phyloP scores from a whole-genome alignment of 2,888 invertebrate genomes.

The Sesamia inferens region DNA sequence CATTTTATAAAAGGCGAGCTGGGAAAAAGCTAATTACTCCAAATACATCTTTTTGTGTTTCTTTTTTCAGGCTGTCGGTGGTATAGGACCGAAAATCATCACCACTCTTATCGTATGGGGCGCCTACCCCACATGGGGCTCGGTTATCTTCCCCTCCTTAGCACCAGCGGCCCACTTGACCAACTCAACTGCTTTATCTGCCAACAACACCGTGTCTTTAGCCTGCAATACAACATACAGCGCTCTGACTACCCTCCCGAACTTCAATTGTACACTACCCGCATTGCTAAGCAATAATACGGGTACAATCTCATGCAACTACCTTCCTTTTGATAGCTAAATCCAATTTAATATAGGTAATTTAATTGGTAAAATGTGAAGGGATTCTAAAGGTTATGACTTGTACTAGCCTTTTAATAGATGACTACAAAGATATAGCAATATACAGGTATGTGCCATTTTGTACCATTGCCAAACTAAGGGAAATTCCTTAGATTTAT shows the following conservation, averaged over 20 bases:
- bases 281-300: conserved; percentile 57
- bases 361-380: conserved; percentile 28
- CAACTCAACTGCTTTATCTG: conserved; percentile 5
- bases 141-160: conserved; percentile 89
- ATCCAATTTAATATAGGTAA: conserved; percentile 18
- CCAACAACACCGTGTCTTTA: conserved; percentile 62
- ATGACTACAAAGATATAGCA: conserved; percentile 17
- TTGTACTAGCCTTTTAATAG: conserved; percentile 21
- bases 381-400: conserved; percentile 23
- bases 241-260: conserved; percentile 50
- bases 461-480: conserved; percentile 34
- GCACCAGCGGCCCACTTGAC: neutral
- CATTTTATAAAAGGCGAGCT: neutral
- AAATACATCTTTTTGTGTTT: neutral
- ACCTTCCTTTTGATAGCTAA: conserved; percentile 68
- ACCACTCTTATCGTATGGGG: conserved; percentile 93
- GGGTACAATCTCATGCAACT: conserved; percentile 74
- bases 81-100: conserved; percentile 94
- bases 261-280: conserved; percentile 73
- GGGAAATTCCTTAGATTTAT: conserved; percentile 18
- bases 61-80: conserved; percentile 91
- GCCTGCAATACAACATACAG: conserved; percentile 58
- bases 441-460: conserved; percentile 52
- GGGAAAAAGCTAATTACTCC: neutral
- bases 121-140: conserved; percentile 94